A percentile compares a stretch with the other conserved stretches of the same genome.
These are phyloP conservation scores for Poeciliopsis turrubarensis DNA, from an alignment of 2,113 vertebrate genomes.

Conservation along the genomic window DNA sequence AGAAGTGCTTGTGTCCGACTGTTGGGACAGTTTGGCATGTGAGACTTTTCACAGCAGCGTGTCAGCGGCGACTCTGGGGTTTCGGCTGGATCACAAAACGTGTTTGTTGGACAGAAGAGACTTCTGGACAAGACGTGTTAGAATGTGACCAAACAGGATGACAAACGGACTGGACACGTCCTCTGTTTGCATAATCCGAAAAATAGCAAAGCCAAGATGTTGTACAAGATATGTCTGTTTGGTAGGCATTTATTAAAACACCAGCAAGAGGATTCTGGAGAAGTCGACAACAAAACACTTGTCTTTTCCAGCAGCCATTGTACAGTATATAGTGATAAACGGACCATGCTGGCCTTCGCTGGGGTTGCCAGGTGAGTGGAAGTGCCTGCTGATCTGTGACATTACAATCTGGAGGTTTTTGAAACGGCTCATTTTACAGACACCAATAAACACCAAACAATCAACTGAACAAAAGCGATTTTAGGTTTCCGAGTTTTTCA, in stretches of 20 bases:
- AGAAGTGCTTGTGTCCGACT: neutral
- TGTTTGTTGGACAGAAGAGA: conserved; percentile 47
- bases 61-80: conserved; percentile 11
- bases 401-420: no score
- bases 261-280: no score
- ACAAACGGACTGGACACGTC: neutral
- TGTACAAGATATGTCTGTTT: neutral
- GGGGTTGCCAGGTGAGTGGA: no score
- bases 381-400: no score
- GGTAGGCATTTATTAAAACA: neutral
- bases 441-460: no score
- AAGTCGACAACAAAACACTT: no score
- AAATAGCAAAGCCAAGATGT: neutral
- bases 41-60: conserved; percentile 67
- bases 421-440: no score
- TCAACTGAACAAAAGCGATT: no score
- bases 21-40: conserved; percentile 28
- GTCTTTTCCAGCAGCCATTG: no score
- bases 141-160: conserved; percentile 66
- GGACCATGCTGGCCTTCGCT: no score
- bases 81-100: conserved; percentile 21
- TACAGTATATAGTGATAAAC: no score
- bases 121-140: conserved; percentile 63
- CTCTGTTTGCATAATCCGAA: neutral
- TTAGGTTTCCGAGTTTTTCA: no score